These are phyloP conservation scores for Apostichopus japonicus DNA, from an alignment of 35 echinoderm and acorn worm genomes.

Conservation along the genomic window DNA sequence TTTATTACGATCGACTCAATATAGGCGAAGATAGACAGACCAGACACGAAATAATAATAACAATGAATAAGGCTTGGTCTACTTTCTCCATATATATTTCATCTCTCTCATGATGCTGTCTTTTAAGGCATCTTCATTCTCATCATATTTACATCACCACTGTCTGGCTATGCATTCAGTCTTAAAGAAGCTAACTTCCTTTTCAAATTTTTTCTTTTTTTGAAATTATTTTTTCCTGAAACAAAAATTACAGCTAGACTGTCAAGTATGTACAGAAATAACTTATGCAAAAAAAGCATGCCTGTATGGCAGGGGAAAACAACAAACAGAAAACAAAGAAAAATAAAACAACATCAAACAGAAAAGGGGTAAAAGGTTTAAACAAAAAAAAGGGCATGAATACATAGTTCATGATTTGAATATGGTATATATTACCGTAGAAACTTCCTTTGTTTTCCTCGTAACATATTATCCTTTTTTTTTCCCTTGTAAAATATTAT, in stretches of 20 bases:
- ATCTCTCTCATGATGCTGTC: slow-evolving; percentile 19
- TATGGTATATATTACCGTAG: background rate
- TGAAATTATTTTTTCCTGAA: background rate
- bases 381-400: background rate
- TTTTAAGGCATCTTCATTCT: slow-evolving; percentile 36
- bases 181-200: slow-evolving; percentile 17
- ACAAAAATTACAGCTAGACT: slow-evolving; percentile 4
- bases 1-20: too few relatives aligned
- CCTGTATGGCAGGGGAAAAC: background rate
- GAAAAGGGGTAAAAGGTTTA: background rate
- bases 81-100: slow-evolving; percentile 46
- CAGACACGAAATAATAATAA: too few relatives aligned
- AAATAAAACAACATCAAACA: background rate
- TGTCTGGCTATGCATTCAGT: slow-evolving; percentile 26
- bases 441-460: background rate
- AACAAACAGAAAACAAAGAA: background rate
- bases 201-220: background rate
- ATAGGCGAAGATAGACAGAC: too few relatives aligned
- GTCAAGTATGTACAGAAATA: slow-evolving; percentile 19
- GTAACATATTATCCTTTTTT: too few relatives aligned
- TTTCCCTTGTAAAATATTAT: too few relatives aligned
- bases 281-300: background rate
- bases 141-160: slow-evolving; percentile 15
- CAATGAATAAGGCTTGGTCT: too few relatives aligned
- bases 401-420: background rate